Evolutionary conservation across 2,113 vertebrate species (phyloP).

Genomic region (Planiliza haematocheilus): DNA sequence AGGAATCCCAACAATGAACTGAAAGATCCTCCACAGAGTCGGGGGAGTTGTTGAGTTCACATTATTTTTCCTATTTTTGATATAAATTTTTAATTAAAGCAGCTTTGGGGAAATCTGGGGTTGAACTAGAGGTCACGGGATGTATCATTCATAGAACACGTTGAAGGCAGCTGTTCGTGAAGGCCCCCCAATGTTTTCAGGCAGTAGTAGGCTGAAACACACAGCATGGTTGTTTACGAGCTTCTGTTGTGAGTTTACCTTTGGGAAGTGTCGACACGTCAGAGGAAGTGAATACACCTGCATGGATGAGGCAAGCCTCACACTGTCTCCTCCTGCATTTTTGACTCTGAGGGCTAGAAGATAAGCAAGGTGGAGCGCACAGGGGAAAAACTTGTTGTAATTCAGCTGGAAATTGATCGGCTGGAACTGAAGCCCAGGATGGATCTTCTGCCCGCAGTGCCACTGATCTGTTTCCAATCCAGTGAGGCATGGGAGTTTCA

Average conservation of each 20-base stretch:
- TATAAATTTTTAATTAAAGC: conserved; percentile 1
- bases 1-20: conserved; percentile 12
- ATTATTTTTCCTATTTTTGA: background rate
- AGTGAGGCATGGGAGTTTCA: conserved; percentile 39
- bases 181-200: background rate
- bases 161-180: background rate
- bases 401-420: conserved; percentile 36
- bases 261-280: background rate
- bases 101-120: background rate
- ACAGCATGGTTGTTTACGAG: background rate
- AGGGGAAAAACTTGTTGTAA: conserved; percentile 1
- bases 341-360: conserved; percentile 1
- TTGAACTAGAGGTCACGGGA: background rate
- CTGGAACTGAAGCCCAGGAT: conserved; percentile 40
- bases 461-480: conserved; percentile 30
- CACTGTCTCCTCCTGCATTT: background rate
- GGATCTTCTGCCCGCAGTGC: conserved; percentile 16
- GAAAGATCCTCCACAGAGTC: background rate
- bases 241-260: background rate
- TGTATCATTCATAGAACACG: conserved; percentile 7
- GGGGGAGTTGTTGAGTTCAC: background rate
- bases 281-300: background rate
- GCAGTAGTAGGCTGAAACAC: background rate
- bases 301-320: conserved; percentile 2
- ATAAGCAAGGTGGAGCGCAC: conserved; percentile 27